phyloP scores from a whole-genome alignment of 2,113 vertebrate species.

The Dipodomys spectabilis region DNA sequence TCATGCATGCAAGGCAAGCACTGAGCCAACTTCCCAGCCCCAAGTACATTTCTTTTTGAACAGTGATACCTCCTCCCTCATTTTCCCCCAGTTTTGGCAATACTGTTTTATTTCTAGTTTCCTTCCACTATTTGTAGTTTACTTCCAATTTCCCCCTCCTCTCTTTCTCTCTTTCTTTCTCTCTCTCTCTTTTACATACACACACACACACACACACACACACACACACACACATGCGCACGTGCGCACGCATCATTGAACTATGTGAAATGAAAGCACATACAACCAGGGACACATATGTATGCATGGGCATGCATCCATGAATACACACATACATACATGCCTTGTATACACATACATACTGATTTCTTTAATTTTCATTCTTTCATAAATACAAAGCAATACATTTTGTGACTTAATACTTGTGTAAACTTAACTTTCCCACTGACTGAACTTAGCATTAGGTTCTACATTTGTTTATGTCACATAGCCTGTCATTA shows the following conservation, averaged over 20 bases:
- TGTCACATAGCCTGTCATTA: background rate
- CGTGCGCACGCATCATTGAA: background rate
- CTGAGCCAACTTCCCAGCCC: too few relatives aligned
- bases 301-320: fast-evolving
- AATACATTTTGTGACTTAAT: too few relatives aligned
- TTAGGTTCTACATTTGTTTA: constrained; percentile 42
- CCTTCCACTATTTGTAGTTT: background rate
- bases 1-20: too few relatives aligned
- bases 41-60: too few relatives aligned
- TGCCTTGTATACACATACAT: fast-evolving
- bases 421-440: constrained; percentile 65
- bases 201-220: too few relatives aligned
- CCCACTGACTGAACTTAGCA: constrained; percentile 45
- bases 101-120: constrained; percentile 74
- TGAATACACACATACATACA: fast-evolving
- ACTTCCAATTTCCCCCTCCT: background rate
- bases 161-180: background rate
- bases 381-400: background rate
- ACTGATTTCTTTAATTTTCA: background rate
- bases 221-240: too few relatives aligned
- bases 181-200: too few relatives aligned
- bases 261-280: background rate
- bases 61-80: too few relatives aligned
- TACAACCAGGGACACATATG: background rate
- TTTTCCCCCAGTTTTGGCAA: background rate